These are phyloP conservation scores for Nematopogon swammerdamellus DNA, from an alignment of 2,888 invertebrate species.

Conservation along the genomic window DNA sequence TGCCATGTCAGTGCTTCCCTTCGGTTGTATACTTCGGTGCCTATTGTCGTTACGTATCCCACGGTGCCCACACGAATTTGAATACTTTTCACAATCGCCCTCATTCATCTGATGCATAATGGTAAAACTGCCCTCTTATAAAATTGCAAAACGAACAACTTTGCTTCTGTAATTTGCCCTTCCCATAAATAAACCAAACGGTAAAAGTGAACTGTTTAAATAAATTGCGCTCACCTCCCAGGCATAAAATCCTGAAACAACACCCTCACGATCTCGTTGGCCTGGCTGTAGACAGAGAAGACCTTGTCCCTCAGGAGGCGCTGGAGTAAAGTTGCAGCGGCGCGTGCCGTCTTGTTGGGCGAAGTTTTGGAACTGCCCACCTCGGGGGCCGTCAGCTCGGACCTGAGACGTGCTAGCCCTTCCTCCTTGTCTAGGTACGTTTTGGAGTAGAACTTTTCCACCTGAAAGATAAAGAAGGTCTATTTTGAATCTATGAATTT, in stretches of 20 bases:
- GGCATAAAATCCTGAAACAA: slow-evolving; percentile 84
- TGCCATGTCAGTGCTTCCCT: too few relatives aligned
- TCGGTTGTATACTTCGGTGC: too few relatives aligned
- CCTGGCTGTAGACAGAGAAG: slow-evolving; percentile 81
- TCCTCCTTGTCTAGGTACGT: slow-evolving; percentile 89
- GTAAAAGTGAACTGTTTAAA: too few relatives aligned
- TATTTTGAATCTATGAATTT: too few relatives aligned
- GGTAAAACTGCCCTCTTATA: neutral
- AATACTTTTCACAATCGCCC: too few relatives aligned
- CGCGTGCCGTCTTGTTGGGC: slow-evolving; percentile 79
- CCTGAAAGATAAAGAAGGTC: slow-evolving; percentile 44
- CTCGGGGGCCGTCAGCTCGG: slow-evolving; percentile 38
- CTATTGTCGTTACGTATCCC: too few relatives aligned
- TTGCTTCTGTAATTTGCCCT: neutral
- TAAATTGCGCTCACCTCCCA: slow-evolving; percentile 52
- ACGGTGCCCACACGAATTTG: too few relatives aligned
- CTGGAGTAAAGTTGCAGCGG: slow-evolving; percentile 75
- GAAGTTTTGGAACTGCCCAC: slow-evolving; percentile 40
- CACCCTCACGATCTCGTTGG: slow-evolving; percentile 76
- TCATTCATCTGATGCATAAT: too few relatives aligned
- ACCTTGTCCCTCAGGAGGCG: slow-evolving; percentile 83
- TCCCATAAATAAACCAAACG: slow-evolving; percentile 14
- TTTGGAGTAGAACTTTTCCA: slow-evolving; percentile 88
- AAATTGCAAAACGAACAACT: neutral
- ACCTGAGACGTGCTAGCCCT: slow-evolving; percentile 66